Evolutionary conservation across 2,888 invertebrate genomes (phyloP), one percentile per base, ranked within the genome.

Genomic region (Hetaerina titia): DNA sequence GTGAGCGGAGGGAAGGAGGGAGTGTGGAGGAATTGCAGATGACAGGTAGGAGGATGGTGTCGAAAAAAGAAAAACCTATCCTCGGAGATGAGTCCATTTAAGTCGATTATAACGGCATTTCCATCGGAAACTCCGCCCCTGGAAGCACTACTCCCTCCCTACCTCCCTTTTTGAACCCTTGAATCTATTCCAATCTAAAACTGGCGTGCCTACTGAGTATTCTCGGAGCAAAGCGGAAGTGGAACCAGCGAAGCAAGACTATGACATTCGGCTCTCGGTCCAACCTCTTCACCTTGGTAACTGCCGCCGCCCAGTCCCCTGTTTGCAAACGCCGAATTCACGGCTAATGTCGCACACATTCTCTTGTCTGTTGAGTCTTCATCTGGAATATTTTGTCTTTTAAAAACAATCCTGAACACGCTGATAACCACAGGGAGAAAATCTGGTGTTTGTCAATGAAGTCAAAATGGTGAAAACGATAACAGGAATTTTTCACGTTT

Each of bases 11-110:
- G 81, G 81, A 11, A 25, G 25, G 45, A 25, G 25, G 45, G 45
- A 45, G 45, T 45, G 45, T 45, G 81, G 25, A 9, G 9, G 81
- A 81, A 81, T 81, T 81, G 81, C 31, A 31, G 81, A 81, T 81
- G 81, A 81, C 81, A 81, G 81, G 81, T 31, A 81, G 81, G 81
- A 22, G 22, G 81, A 5, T 31, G 81, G 81, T 81, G 81, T 81
- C 81, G 81, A 81, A 81, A 81, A 81, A 81, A 81, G 25, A 90
- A 89, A 90, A 90, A 90, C 25, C 90, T 56, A 57, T 58, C 57
- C 56, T 22, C 89, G 57, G 64, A 64, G 92, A 92, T 45, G 45
- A 92, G 92, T 92, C 92, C 92, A 92, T 92, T 81, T 92, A 92
- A 92, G 92, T 92, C 92, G 31, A 45, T 90, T 90, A 64, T 90